Evolutionary conservation across 2,888 invertebrate species (phyloP), one percentile per base, ranked within the genome.

Genomic region (Dryomyza anilis): DNA sequence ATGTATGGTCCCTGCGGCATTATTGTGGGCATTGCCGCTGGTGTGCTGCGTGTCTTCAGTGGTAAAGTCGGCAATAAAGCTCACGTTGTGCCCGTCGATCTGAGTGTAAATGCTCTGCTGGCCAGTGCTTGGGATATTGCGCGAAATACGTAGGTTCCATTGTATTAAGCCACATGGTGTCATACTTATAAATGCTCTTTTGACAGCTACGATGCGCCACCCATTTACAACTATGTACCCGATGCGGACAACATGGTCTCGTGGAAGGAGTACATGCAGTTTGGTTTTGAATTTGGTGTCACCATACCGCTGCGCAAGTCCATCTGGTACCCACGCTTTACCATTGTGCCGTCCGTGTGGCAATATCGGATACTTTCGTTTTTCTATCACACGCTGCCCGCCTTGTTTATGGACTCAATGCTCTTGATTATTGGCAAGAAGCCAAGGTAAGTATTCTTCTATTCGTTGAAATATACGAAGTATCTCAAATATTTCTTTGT

Each of bases 171-270:
- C 6, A 45, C 6, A 19, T 12, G 19, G n/a, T 12, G 46, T 10
- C 6, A 45, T 16, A 45, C n/a, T 45, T 10, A 7, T 45, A 45
- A 45, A 45, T 10, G n/a, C 7, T 16, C 19, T 30, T 19, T 59
- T 53, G 5, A 6, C 60, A 76, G 79, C 19, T 79, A 79, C 60
- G 80, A 79, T 39, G 66, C 70, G 33, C 76, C 80, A 29, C 79
- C 79, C 46, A 78, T 79, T 52, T 96, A 92, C 85, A 96, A 98
- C 84, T 95, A 91, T 83, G 93, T 95, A 5, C 93, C 96, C 1
- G 92, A 95, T 2, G 85, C 86, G 3, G 89, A 94, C 69, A 94
- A 95, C 78, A 89, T 91, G 19, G 85, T 96, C 59, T 90, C 90
- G 0, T 98, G 96, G 96, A 86, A 86, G 0, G 86, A 92, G 63